Conservation (phyloP, 2,113 vertebrate genomes). For the Delphinapterus leucas region DNA sequence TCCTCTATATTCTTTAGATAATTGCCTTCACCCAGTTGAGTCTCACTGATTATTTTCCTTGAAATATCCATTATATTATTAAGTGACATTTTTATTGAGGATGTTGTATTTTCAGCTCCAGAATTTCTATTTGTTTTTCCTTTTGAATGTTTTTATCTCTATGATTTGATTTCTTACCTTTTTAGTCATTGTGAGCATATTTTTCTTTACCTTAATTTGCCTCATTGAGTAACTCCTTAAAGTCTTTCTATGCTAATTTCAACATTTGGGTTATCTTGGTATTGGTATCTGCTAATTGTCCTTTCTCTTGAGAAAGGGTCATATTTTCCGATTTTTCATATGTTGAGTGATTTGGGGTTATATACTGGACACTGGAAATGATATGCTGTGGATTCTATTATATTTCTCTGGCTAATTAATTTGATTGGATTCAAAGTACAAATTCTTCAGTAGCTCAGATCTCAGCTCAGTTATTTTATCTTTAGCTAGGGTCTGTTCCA, state of each 20-base stretch:
- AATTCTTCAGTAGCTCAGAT: background rate
- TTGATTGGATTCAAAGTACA: background rate
- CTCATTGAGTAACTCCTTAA: background rate
- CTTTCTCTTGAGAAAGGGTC: background rate
- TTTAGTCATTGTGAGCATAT: background rate
- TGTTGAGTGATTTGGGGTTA: background rate
- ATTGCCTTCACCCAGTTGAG: background rate
- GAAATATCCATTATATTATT: background rate
- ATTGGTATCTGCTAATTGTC: background rate
- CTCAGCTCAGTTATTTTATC: background rate
- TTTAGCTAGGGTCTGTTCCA: background rate
- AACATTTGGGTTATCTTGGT: background rate
- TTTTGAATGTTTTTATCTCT: background rate
- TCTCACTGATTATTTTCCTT: background rate
- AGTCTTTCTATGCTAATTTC: background rate
- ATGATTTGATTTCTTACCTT: background rate
- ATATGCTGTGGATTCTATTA: background rate
- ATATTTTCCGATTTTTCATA: background rate
- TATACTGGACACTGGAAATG: background rate
- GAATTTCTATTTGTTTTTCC: background rate
- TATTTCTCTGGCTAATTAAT: background rate
- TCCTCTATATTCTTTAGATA: background rate
- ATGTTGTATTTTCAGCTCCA: background rate
- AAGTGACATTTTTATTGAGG: background rate
- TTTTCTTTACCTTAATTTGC: background rate